Percentiles rank a stretch among this genome's conserved stretches.
Conservation (phyloP, 1,140 invertebrate genomes). For the Zaprionus ghesquierei region DNA sequence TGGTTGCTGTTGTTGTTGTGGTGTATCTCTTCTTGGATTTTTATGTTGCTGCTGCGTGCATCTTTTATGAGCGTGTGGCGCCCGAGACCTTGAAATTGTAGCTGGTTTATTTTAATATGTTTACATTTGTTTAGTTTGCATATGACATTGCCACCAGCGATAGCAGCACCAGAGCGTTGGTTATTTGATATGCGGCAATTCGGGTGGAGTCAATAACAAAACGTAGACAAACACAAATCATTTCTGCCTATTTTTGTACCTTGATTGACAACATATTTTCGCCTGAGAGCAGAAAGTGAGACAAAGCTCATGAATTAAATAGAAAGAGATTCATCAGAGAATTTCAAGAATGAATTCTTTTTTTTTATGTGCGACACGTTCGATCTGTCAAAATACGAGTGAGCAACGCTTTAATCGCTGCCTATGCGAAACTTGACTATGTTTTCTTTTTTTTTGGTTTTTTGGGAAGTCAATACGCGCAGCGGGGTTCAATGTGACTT, state of each 20-base stretch:
- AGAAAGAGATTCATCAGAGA: conserved; percentile 8
- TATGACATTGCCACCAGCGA: conserved; percentile 77
- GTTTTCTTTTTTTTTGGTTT: neutral
- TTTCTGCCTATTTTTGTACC: conserved; percentile 18
- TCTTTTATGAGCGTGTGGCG: conserved; percentile 76
- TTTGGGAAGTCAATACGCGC: neutral
- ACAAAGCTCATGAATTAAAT: conserved; percentile 28
- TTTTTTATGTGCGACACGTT: neutral
- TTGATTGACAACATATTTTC: neutral
- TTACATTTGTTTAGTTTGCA: conserved; percentile 80
- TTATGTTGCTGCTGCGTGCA: conserved; percentile 72
- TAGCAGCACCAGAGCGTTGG: conserved; percentile 12
- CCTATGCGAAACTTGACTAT: neutral
- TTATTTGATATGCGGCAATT: neutral
- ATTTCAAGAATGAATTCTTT: conserved; percentile 25
- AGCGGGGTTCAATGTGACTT: neutral
- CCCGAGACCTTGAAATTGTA: conserved; percentile 77
- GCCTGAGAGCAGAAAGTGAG: neutral
- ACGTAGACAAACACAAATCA: conserved; percentile 58
- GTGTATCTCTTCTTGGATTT: conserved; percentile 48
- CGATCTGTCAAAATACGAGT: conserved; percentile 6
- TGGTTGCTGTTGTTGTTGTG: conserved; percentile 18
- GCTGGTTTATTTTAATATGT: conserved; percentile 77
- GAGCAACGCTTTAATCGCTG: too few species aligned
- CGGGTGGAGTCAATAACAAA: conserved; percentile 51